Base-by-base conservation (phyloP, 2,113 vertebrate species). In the Phyllopteryx taeniolatus region DNA sequence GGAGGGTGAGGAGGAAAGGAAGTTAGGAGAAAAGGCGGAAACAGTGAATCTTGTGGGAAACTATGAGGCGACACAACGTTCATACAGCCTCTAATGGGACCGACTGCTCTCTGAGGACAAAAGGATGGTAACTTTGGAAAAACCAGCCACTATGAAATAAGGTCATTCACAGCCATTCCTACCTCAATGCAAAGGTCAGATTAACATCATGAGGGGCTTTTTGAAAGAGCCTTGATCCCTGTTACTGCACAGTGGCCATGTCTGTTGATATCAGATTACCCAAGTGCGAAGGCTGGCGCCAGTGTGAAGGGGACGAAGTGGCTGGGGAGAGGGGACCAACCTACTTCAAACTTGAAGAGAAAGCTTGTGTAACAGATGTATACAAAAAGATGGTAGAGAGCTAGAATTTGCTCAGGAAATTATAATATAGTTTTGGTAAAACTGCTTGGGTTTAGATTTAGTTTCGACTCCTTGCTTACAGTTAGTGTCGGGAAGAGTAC, bases 1-100 rank as follows among this genome's bases (percentile, higher is more conserved):
- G 57, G 59, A 70, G 70, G 71, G 67, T 56, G 74, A 81, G 62
- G 70, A 67, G 57, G 54, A 53, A 75, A 73, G 70, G 13, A 44
- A 65, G 49, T 69, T 17, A 71, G 31, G 72, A 71, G 47, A 73
- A 62, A 74, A 61, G 71, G 63, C 61, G 78, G 49, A 73, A 87
- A 70, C 60, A 67, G 66, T 70, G 39, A 74, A 78, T 88, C 77
- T 86, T 62, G 49, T 35, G 47, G 47, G 35, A 82, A 69, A 68
- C 63, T 67, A 67, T 68, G 44, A 74, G 49, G 22, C 44, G 42
- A 27, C 43, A 57, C 61, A 15, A 20, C 47, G 70, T 74, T 76
- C 64, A 42, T 62, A 72, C 57, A 72, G 64, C 49, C 64, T 84
- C 61, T 79, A 79, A 81, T 78, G 39, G 72, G 61, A 43, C 27